Evolutionary conservation across 2,797 vertebrate species (phyloP), one percentile per base, ranked within the genome.

Genomic region (Chrosomus eos): DNA sequence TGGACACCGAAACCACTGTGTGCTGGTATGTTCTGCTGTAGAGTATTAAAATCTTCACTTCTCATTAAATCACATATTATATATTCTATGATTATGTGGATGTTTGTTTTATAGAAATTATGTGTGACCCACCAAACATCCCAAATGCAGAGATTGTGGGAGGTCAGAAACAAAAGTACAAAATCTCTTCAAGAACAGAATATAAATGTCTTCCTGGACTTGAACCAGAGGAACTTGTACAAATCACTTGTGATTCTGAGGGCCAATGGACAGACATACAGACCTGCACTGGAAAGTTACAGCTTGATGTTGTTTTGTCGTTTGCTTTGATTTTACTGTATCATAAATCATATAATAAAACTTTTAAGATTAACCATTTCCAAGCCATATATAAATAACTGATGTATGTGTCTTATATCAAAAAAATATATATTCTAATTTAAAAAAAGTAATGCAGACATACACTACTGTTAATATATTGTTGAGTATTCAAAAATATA

Each of bases 1-100:
- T 95, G 93, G 93, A 38, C 0, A 1, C 93, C 92, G 51, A 31
- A 77, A 9, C 62, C 53, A 60, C 83, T 84, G 4, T 91, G 90
- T 84, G 36, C 26, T 80, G 48, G 89, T 91, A 75, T 36, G 76
- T 83, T 58, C 21, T 45, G n/a, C 11, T n/a, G 13, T 43, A 55
- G 1, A 1, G 31, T 48, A 26, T 48, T 19, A 21, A 7, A 55
- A 26, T 67, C 13, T 7, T 55, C 1, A 4, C 28, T 64, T 8
- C 62, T 31, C 14, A 28, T 10, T n/a, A 7, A 60, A 7, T 26
- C 19, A 23, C 10, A 23, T 33, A 16, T 2, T 14, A 55, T 55
- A 7, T 11, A 31, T 16, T 31, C 3, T 31, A 64, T 36, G 3
- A 64, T 51, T 55, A 36, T 48, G 7, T 33, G 28, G 0, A 36